Percentiles rank a stretch among this genome's conserved stretches.
These are phyloP conservation scores for Myotis daubentonii DNA, from an alignment of 2,797 vertebrate genomes.

Conservation along the genomic window DNA sequence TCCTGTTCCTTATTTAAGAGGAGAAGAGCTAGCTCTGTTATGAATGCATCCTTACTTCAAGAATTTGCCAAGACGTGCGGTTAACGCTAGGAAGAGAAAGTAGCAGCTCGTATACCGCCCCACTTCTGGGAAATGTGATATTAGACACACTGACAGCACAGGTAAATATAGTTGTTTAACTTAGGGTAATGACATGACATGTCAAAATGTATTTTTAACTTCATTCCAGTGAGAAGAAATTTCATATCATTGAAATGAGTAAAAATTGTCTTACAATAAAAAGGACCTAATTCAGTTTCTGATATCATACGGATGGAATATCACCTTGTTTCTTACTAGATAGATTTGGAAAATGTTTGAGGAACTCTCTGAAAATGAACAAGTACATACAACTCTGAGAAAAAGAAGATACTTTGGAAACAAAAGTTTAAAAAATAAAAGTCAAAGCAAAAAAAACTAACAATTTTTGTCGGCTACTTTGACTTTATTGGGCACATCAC, in stretches of 20 bases:
- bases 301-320: neutral
- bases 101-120: no score
- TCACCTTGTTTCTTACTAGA: neutral
- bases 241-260: neutral
- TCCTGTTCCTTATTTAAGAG: neutral
- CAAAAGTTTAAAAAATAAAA: neutral
- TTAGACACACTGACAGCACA: neutral
- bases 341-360: neutral
- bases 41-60: slow-evolving; percentile 54
- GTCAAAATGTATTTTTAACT: slow-evolving; percentile 39
- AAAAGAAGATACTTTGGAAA: slow-evolving; percentile 19
- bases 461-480: neutral
- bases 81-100: slow-evolving; percentile 49
- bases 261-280: neutral
- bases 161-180: neutral
- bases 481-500: neutral
- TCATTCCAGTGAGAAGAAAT: neutral
- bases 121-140: neutral
- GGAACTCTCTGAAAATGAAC: neutral
- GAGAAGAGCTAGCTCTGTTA: neutral
- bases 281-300: neutral
- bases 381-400: neutral
- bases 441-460: neutral
- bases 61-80: slow-evolving; percentile 36
- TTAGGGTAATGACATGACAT: neutral